phyloP scores from a whole-genome alignment of 2,797 vertebrate genomes.

The Crocodylus rhombifer region DNA sequence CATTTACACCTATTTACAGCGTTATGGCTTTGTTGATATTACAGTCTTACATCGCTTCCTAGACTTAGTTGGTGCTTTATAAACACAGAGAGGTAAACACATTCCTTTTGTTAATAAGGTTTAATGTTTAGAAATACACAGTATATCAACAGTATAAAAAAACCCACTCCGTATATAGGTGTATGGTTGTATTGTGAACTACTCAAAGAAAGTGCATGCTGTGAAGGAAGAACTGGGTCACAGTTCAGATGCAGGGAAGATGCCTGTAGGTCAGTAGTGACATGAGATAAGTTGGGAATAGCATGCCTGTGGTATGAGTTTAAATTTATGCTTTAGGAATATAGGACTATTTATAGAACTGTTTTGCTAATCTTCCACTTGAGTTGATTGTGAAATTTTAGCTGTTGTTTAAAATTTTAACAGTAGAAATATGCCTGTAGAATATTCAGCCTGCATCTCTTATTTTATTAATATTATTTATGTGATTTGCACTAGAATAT shows the following conservation, averaged over 20 bases:
- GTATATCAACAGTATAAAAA: background rate
- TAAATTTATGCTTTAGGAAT: constrained; percentile 25
- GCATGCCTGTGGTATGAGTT: background rate
- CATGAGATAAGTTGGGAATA: constrained; percentile 14
- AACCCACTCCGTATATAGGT: background rate
- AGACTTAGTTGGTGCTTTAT: background rate
- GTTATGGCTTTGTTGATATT: background rate
- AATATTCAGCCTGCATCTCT: background rate
- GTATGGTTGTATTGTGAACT: background rate
- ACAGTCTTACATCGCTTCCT: background rate
- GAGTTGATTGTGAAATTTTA: constrained; percentile 39
- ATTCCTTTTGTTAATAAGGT: background rate
- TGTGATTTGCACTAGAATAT: constrained; percentile 24
- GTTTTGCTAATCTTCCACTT: background rate
- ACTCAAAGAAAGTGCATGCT: background rate
- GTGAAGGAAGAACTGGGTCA: background rate
- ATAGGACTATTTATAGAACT: constrained; percentile 20
- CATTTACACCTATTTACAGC: background rate
- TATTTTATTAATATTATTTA: constrained; percentile 4
- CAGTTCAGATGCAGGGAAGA: background rate
- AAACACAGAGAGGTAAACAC: background rate
- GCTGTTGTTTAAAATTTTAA: constrained; percentile 38
- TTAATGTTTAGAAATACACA: background rate
- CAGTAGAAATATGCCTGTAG: constrained; percentile 46
- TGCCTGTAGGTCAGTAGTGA: constrained; percentile 40